Percentiles rank a stretch among this genome's conserved stretches.
These are phyloP conservation scores for Manis javanica DNA, from an alignment of 2,797 vertebrate genomes.

Conservation along the genomic window DNA sequence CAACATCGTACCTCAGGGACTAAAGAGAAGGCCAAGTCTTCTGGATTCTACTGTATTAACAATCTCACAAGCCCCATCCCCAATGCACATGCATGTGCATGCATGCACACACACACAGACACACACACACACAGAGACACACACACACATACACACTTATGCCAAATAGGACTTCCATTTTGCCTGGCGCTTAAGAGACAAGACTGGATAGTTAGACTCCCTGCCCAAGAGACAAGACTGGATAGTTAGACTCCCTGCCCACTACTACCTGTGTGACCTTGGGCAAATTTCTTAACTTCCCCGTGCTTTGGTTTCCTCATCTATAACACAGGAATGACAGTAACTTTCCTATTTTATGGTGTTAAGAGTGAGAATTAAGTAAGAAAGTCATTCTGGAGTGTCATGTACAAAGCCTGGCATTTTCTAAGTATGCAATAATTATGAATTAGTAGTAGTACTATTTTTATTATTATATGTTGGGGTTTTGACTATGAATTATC, in stretches of 20 bases:
- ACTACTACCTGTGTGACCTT: neutral
- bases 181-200: neutral
- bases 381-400: neutral
- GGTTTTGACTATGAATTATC: neutral
- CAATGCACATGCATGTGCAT: neutral
- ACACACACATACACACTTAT: neutral
- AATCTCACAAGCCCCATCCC: neutral
- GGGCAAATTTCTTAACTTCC: neutral
- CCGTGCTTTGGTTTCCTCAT: constrained; percentile 3
- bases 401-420: neutral
- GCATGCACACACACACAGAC: too few species aligned
- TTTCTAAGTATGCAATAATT: neutral
- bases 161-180: neutral
- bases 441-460: neutral
- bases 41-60: neutral
- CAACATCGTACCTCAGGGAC: neutral
- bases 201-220: neutral
- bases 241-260: neutral
- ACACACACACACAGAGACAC: neutral
- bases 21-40: neutral
- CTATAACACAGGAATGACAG: neutral
- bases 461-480: constrained; percentile 9
- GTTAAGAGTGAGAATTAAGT: constrained; percentile 28
- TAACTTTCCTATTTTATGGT: neutral
- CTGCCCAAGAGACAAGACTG: neutral